Evolutionary conservation across 1,140 invertebrate genomes (phyloP), one percentile per base, ranked within the genome.

Genomic region (Leguminivora glycinivorella): DNA sequence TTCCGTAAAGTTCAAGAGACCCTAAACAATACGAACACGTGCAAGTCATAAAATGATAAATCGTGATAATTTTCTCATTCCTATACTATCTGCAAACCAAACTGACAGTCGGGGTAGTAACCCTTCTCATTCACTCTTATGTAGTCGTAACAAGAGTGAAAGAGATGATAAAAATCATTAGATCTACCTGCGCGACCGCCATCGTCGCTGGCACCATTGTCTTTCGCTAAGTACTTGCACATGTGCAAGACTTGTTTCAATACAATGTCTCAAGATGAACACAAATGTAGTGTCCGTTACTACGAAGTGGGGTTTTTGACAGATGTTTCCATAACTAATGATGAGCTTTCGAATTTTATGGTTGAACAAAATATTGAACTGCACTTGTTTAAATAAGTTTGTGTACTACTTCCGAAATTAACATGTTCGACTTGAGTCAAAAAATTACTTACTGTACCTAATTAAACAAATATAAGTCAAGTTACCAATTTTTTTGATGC

Each of bases 11-110:
- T 68, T 68, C 24, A 24, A 63, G n/a, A 63, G 25, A n/a, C 12
- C 25, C 17, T 63, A 22, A 29, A 63, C 40, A 26, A 25, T 17
- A 70, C 71, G 77, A 79, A 86, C 86, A 88, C 81, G 85, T 87
- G 85, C 83, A 85, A 79, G 75, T 77, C 80, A 78, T 87, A 84
- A 87, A 85, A 56, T 79, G 67, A 81, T 83, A 82, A 77, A 56
- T 66, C 25, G 34, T 70, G 68, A 70, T 31, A 43, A 25, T 56
- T 68, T 72, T 72, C 71, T 75, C 52, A 26, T 26, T 26, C 56
- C 56, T n/a, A n/a, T n/a, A n/a, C n/a, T n/a, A n/a, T n/a, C n/a
- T n/a, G n/a, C n/a, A n/a, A n/a, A n/a, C n/a, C n/a, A n/a, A n/a
- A n/a, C n/a, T n/a, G n/a, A n/a, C n/a, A n/a, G n/a, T n/a, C n/a